Evolutionary conservation across 2,888 invertebrate species (phyloP), one percentile per base, ranked within the genome.

Genomic region (Doris montereyensis): DNA sequence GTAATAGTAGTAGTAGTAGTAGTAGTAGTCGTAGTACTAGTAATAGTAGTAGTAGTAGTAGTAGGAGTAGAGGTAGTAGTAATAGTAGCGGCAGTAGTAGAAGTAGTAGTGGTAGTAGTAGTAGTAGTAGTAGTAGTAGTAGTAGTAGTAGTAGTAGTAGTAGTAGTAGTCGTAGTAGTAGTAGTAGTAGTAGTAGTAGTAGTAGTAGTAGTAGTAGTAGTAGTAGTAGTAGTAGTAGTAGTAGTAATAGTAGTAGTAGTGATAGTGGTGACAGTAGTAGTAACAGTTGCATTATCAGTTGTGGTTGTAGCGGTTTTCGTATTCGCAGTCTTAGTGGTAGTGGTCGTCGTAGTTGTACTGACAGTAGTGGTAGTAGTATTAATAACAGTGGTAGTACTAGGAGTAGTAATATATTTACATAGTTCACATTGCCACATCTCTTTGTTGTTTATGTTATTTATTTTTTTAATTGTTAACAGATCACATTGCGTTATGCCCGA

Each of bases 121-220:
- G 62, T 62, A 62, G 62, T 62, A 62, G 62, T 62, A 62, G 62
- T 62, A 62, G 62, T 62, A 62, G 62, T 62, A 62, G 62, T 62
- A 62, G 62, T 62, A 62, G 62, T 62, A 62, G 62, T 62, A 62
- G 52, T 62, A 62, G 62, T 62, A 62, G 62, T 62, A 62, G 62
- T 62, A 62, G 62, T 62, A 62, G 62, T 62, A 62, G 62, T 62
- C 5, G 62, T 62, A 62, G 62, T 62, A 62, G 62, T 62, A 62
- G 62, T 24, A 62, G 62, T 24, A 62, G 62, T 62, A 62, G 62
- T n/a, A 62, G 62, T 62, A 62, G 62, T 62, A 62, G n/a, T n/a
- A 62, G 24, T n/a, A n/a, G 62, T n/a, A 62, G 62, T 62, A 62
- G 62, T 62, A n/a, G 62, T n/a, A 62, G 62, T 62, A 62, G n/a